Conservation (phyloP, 2,888 invertebrate genomes). For the Rhyacophila evoluta region DNA sequence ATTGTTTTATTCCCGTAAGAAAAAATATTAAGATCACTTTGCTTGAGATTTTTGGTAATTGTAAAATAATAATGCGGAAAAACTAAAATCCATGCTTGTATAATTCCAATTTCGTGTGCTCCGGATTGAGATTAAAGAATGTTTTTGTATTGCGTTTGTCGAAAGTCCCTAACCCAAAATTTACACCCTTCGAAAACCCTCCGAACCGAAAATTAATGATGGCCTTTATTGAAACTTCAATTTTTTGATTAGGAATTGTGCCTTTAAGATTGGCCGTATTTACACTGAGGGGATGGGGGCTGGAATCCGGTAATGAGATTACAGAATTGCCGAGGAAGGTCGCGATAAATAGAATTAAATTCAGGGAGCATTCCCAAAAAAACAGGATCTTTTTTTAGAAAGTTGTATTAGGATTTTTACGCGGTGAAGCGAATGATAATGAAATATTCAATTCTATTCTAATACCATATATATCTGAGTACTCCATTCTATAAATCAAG, state of each 20-base stretch:
- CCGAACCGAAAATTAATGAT: constrained; percentile 76
- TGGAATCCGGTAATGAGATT: constrained; percentile 54
- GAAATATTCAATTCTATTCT: too few species aligned
- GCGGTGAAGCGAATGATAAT: neutral
- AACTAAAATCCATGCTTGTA: neutral
- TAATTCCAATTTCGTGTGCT: neutral
- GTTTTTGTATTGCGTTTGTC: constrained; percentile 14
- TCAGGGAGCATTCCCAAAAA: constrained; percentile 35
- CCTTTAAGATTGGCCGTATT: constrained; percentile 56
- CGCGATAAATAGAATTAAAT: constrained; percentile 55
- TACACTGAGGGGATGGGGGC: constrained; percentile 44
- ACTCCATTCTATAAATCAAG: too few species aligned
- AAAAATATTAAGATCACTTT: too few species aligned
- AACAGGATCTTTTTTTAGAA: constrained; percentile 41
- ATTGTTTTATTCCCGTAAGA: neutral
- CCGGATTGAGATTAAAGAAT: constrained; percentile 1
- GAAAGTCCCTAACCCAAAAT: constrained; percentile 28
- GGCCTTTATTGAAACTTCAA: constrained; percentile 78
- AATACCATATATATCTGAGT: too few species aligned
- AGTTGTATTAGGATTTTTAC: neutral
- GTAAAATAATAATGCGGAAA: too few species aligned
- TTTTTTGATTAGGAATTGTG: constrained; percentile 72
- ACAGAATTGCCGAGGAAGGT: constrained; percentile 48
- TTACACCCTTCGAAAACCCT: constrained; percentile 53
- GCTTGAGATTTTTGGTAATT: too few species aligned